Percentiles rank a stretch among this genome's conserved stretches.
These are phyloP conservation scores for Entomobrya multifasciata DNA, from an alignment of 2,888 invertebrate genomes.

Conservation along the genomic window DNA sequence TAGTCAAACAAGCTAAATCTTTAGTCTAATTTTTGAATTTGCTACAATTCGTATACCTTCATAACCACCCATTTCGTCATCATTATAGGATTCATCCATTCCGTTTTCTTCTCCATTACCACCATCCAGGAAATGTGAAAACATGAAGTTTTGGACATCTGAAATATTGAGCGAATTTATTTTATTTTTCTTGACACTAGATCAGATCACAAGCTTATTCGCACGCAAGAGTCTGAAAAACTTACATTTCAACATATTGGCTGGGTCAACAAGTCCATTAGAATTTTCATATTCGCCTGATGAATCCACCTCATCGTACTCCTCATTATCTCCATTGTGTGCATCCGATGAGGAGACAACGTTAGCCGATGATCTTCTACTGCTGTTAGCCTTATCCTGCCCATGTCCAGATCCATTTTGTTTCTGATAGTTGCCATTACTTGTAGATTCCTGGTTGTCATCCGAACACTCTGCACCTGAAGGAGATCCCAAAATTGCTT, in stretches of 20 bases:
- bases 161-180: no score
- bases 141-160: conserved; percentile 52
- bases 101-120: conserved; percentile 46
- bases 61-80: conserved; percentile 59
- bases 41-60: conserved; percentile 30
- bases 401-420: conserved; percentile 36
- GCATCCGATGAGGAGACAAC: conserved; percentile 66
- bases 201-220: no score
- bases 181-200: no score
- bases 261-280: conserved; percentile 21
- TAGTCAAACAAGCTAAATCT: no score
- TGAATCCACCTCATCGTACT: conserved; percentile 41
- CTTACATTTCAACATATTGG: conserved; percentile 67
- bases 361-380: conserved; percentile 61
- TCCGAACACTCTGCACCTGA: conserved; percentile 28
- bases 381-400: conserved; percentile 19
- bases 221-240: no score
- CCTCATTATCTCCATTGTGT: conserved; percentile 61
- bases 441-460: conserved; percentile 7
- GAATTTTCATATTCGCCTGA: conserved; percentile 36
- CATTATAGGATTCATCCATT: conserved; percentile 62
- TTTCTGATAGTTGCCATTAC: conserved; percentile 5
- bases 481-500: conserved; percentile 66
- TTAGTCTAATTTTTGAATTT: conserved; percentile 1
- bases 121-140: conserved; percentile 72